phyloP scores from a whole-genome alignment of 1,140 invertebrate species.

The Whitmania pigra region DNA sequence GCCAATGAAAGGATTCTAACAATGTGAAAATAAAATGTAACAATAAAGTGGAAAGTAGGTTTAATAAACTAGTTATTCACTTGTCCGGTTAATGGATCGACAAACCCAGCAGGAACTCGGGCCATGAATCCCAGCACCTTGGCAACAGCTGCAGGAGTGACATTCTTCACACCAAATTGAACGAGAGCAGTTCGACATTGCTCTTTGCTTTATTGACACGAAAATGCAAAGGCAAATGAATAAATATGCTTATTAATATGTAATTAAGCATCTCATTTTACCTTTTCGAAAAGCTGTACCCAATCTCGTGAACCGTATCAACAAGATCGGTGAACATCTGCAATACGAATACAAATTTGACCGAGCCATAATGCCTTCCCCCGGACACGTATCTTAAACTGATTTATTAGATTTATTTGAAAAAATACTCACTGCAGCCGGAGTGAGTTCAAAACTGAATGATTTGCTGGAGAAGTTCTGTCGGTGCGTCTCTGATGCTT shows the following conservation, averaged over 20 bases:
- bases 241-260: not conserved
- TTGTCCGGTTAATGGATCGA: slow-evolving; percentile 24
- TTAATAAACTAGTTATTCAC: not conserved
- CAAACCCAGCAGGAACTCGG: slow-evolving; percentile 57
- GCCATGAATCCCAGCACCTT: slow-evolving; percentile 74
- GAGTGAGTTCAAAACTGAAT: not conserved
- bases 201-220: slow-evolving; percentile 50
- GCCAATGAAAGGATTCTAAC: slow-evolving; percentile 7
- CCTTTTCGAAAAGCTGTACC: not conserved
- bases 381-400: not conserved
- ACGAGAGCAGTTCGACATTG: slow-evolving; percentile 71
- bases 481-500: slow-evolving; percentile 70
- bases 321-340: not conserved
- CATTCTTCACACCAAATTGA: slow-evolving; percentile 57
- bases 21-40: not conserved
- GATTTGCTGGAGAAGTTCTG: slow-evolving; percentile 72
- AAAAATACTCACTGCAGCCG: not conserved
- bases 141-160: slow-evolving; percentile 66
- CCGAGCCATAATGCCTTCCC: not conserved
- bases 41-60: not conserved
- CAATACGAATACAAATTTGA: not conserved
- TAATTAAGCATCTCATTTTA: not conserved
- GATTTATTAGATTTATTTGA: not conserved
- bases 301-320: slow-evolving; percentile 3
- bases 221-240: not conserved